phyloP scores from a whole-genome alignment of 2,797 vertebrate genomes.

The Atherinosoma microstoma region DNA sequence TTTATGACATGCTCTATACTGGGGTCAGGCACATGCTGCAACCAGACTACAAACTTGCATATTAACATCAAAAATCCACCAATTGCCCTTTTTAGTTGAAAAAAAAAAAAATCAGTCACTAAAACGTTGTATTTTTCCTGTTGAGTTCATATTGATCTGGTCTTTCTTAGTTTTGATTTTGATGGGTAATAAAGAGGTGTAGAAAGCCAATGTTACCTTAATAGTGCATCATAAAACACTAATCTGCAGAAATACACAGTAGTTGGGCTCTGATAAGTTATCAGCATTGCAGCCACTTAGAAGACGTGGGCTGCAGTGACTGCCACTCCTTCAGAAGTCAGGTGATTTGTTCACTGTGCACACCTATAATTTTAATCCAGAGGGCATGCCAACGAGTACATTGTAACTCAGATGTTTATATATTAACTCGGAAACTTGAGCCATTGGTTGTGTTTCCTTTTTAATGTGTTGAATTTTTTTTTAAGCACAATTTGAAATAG shows the following conservation, averaged over 20 bases:
- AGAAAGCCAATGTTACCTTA: neutral
- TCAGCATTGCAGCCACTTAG: neutral
- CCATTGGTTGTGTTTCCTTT: neutral
- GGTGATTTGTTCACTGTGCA: neutral
- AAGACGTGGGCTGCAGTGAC: neutral
- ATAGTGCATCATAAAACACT: neutral
- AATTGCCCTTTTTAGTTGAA: too few species aligned
- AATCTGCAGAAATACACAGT: neutral
- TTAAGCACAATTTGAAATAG: neutral
- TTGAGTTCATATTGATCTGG: too few species aligned
- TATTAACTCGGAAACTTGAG: neutral
- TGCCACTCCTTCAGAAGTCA: neutral
- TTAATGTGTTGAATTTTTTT: neutral
- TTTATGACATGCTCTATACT: neutral
- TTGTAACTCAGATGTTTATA: neutral
- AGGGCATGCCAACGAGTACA: neutral
- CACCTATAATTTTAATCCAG: neutral
- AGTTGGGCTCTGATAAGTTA: neutral
- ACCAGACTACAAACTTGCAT: neutral
- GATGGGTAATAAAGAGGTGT: neutral
- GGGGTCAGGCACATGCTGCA: neutral
- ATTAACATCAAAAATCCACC: too few species aligned
- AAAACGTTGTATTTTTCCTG: too few species aligned
- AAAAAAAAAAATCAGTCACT: too few species aligned
- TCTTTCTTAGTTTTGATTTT: neutral